Conservation (phyloP, 2,888 invertebrate species). For the Aelia acuminata region DNA sequence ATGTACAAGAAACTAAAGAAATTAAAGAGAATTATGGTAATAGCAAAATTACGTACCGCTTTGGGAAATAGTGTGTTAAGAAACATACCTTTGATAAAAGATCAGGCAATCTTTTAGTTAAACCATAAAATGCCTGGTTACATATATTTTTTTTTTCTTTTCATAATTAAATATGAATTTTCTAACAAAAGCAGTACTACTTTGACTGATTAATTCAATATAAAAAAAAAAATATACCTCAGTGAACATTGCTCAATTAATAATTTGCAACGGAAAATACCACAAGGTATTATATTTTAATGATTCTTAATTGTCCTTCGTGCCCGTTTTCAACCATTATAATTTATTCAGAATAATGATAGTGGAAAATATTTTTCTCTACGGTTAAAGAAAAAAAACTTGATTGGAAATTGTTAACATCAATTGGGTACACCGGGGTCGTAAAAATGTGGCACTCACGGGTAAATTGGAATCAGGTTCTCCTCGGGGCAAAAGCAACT, state of each 20-base stretch:
- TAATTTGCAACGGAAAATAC: background rate
- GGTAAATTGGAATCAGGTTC: constrained; percentile 1
- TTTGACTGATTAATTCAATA: background rate
- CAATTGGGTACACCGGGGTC: background rate
- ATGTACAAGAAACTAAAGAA: background rate
- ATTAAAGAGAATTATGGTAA: background rate
- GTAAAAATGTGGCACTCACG: background rate
- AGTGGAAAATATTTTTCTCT: background rate
- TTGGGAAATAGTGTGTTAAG: background rate
- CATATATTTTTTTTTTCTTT: background rate
- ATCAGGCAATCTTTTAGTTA: background rate
- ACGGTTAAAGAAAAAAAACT: too few relatives aligned
- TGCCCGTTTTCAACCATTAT: background rate
- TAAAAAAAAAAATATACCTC: background rate
- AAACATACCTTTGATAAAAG: background rate
- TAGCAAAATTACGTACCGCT: background rate
- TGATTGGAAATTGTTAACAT: background rate
- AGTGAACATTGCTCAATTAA: background rate
- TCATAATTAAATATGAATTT: background rate
- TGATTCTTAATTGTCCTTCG: background rate
- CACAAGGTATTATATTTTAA: background rate
- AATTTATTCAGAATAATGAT: background rate
- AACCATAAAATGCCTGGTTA: background rate
- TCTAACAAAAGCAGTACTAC: background rate
- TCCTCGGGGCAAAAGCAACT: background rate